A percentile compares a stretch with the other conserved stretches of the same genome.
Conservation (phyloP, 2,888 invertebrate genomes). For the Parnassius apollo region DNA sequence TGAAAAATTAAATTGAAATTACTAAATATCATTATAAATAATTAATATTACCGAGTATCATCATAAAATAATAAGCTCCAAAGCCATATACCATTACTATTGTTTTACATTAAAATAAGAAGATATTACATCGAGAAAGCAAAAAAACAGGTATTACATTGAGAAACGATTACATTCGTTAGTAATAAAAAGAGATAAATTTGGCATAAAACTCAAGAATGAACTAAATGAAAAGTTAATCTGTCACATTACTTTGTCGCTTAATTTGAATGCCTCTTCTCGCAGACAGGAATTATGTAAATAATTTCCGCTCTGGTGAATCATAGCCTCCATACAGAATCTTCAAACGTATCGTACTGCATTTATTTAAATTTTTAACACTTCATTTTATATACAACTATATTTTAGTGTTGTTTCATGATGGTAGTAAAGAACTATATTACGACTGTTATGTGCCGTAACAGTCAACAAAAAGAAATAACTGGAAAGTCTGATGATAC, state of each 20-base stretch:
- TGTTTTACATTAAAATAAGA: neutral
- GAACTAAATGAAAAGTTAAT: constrained; percentile 20
- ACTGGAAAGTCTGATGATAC: no score
- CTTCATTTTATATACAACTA: no score
- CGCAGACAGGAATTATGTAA: constrained; percentile 25
- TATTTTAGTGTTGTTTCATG: no score
- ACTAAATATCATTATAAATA: no score
- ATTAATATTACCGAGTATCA: no score
- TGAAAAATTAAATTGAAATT: no score
- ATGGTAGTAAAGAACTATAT: no score
- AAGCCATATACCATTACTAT: no score
- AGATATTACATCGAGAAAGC: neutral
- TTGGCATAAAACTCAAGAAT: constrained; percentile 1
- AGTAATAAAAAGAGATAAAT: constrained; percentile 19
- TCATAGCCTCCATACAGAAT: constrained; percentile 15
- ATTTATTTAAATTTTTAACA: no score
- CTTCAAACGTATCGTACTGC: neutral
- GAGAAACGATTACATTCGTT: neutral
- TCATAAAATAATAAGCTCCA: no score
- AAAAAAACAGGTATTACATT: neutral
- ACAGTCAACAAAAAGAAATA: no score
- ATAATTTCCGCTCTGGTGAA: constrained; percentile 25
- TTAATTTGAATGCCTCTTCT: constrained; percentile 21
- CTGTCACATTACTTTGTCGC: constrained; percentile 22
- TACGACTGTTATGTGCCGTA: no score